Conservation (phyloP, 2,888 invertebrate genomes). For the Coremacera marginata region DNA sequence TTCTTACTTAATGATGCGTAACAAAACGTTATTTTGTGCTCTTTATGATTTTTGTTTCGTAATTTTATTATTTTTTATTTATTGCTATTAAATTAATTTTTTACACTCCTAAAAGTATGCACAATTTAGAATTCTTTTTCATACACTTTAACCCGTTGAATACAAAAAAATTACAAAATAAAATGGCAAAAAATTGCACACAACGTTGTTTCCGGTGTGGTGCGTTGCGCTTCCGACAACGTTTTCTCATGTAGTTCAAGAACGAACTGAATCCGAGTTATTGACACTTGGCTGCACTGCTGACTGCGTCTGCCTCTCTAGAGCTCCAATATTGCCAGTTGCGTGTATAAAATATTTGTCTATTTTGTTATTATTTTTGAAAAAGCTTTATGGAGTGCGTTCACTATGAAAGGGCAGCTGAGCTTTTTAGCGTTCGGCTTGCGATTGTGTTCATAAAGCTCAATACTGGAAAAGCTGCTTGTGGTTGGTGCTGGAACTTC, state of each 20-base stretch:
- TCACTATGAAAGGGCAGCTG: too few species aligned
- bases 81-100: not conserved
- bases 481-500: too few species aligned
- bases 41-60: not conserved
- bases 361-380: not conserved
- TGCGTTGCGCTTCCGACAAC: slow-evolving; percentile 44
- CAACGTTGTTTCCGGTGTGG: not conserved
- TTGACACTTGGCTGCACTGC: slow-evolving; percentile 11
- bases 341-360: not conserved
- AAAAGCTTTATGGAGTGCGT: too few species aligned
- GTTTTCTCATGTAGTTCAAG: slow-evolving; percentile 48
- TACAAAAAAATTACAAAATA: slow-evolving; percentile 18
- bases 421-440: too few species aligned
- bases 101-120: slow-evolving; percentile 19
- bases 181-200: slow-evolving; percentile 6
- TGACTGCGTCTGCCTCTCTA: not conserved
- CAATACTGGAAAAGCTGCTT: too few species aligned
- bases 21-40: not conserved
- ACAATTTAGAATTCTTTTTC: not conserved
- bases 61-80: not conserved
- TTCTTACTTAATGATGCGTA: not conserved
- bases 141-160: not conserved
- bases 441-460: too few species aligned
- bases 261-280: slow-evolving; percentile 44
- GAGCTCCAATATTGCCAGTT: not conserved